These are phyloP conservation scores for Hephaestus fuliginosus DNA, from an alignment of 2,797 vertebrate genomes.

Conservation along the genomic window DNA sequence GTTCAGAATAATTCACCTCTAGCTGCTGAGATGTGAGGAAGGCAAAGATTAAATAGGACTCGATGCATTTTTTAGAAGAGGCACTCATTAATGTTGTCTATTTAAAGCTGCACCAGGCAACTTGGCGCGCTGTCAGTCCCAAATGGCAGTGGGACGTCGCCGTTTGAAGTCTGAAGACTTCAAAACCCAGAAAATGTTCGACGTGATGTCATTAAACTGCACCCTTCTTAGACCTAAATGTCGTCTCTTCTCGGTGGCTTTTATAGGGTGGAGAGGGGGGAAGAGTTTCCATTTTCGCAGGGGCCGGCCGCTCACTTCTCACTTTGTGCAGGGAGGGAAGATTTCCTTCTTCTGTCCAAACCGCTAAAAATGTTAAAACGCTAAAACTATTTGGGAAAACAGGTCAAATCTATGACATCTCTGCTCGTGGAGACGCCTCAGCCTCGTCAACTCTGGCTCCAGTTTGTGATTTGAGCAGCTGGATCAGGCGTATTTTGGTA, in stretches of 20 bases:
- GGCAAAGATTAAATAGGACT: slow-evolving; percentile 66
- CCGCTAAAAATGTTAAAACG: not conserved
- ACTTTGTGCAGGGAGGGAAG: not conserved
- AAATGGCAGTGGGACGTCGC: slow-evolving; percentile 42
- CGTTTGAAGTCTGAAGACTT: slow-evolving; percentile 63
- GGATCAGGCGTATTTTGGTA: slow-evolving; percentile 33
- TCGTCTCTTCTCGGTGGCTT: slow-evolving; percentile 9
- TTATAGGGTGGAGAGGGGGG: slow-evolving; percentile 4
- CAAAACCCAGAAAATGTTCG: slow-evolving; percentile 39
- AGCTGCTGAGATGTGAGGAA: slow-evolving; percentile 32
- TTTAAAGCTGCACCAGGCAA: slow-evolving; percentile 63
- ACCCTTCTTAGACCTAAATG: slow-evolving; percentile 32
- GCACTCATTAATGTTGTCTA: slow-evolving; percentile 67
- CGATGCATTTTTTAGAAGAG: slow-evolving; percentile 67
- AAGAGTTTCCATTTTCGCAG: slow-evolving; percentile 11
- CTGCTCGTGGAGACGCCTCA: not conserved
- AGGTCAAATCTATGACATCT: slow-evolving; percentile 22
- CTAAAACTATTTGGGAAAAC: slow-evolving; percentile 14
- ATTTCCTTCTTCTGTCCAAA: slow-evolving; percentile 10
- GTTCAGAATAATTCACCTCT: slow-evolving; percentile 68
- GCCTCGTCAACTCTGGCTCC: slow-evolving; percentile 11
- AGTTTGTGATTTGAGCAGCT: slow-evolving; percentile 4
- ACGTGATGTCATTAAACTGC: slow-evolving; percentile 47
- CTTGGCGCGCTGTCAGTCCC: slow-evolving; percentile 52
- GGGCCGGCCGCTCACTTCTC: not conserved